phyloP scores from a whole-genome alignment of 2,888 invertebrate genomes.

The Nowickia ferox region DNA sequence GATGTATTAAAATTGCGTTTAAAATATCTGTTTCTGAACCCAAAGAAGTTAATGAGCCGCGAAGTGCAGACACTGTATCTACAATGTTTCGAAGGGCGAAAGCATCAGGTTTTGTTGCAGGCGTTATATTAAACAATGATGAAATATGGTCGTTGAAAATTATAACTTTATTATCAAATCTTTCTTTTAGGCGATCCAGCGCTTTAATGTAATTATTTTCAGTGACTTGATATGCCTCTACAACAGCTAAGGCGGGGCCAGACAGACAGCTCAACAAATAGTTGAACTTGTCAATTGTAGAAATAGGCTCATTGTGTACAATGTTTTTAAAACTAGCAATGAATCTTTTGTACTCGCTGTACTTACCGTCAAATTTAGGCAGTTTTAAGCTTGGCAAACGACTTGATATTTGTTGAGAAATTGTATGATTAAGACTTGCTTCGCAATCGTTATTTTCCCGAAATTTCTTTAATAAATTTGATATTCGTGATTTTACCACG shows the following conservation, averaged over 20 bases:
- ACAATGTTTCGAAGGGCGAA: neutral
- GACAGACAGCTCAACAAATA: slow-evolving; percentile 2
- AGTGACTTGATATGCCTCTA: slow-evolving; percentile 36
- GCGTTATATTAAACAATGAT: neutral
- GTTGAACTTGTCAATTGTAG: slow-evolving; percentile 11
- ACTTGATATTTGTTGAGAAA: slow-evolving; percentile 8
- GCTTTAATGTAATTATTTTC: slow-evolving; percentile 8
- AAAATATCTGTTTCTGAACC: neutral
- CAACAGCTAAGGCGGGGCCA: slow-evolving; percentile 39
- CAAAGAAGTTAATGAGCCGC: neutral
- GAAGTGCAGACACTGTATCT: neutral
- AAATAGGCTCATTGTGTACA: slow-evolving; percentile 13
- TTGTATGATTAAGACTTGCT: neutral
- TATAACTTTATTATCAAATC: neutral
- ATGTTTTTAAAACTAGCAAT: neutral
- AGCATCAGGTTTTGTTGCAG: neutral
- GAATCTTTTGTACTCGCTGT: neutral
- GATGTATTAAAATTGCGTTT: neutral
- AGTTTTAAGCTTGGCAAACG: neutral
- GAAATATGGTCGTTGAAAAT: slow-evolving; percentile 1
- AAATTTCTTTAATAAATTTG: neutral
- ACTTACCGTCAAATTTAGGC: slow-evolving; percentile 11
- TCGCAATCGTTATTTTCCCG: neutral
- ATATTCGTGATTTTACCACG: neutral
- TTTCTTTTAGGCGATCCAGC: neutral